phyloP scores from a whole-genome alignment of 2,797 vertebrate genomes.

The Lagorchestes hirsutus region DNA sequence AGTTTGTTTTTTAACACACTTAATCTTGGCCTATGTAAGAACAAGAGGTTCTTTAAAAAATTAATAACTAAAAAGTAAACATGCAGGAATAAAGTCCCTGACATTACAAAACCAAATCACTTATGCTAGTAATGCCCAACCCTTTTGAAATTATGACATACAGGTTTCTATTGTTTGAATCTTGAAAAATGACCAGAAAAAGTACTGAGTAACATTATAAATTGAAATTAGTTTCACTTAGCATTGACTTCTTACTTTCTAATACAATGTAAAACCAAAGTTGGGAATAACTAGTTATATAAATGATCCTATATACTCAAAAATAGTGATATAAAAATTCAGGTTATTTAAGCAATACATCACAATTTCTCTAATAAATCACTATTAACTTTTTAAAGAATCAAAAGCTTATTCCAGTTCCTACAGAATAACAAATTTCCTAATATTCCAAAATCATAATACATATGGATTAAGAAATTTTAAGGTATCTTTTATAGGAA shows the following conservation, averaged over 20 bases:
- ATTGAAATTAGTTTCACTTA: neutral
- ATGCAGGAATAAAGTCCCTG: constrained; percentile 48
- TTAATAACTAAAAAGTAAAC: constrained; percentile 45
- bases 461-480: constrained; percentile 28
- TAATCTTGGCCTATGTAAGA: constrained; percentile 27
- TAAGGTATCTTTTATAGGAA: constrained; percentile 24
- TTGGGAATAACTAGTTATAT: constrained; percentile 24
- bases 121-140: constrained; percentile 42
- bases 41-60: constrained; percentile 27
- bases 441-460: constrained; percentile 52
- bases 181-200: constrained; percentile 31
- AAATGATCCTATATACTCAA: constrained; percentile 21
- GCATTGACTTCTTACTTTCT: neutral
- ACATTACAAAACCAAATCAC: constrained; percentile 51
- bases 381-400: constrained; percentile 43
- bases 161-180: constrained; percentile 19
- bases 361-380: constrained; percentile 31
- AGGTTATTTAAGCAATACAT: constrained; percentile 35
- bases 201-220: constrained; percentile 7
- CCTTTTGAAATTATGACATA: constrained; percentile 19
- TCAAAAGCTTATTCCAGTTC: neutral
- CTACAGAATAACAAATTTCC: neutral
- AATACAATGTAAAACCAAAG: neutral
- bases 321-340: neutral
- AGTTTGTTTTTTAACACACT: constrained; percentile 33